A percentile compares a stretch with the other conserved stretches of the same genome.
phyloP scores from a whole-genome alignment of 92 coral and sea anemone genomes.

The Umimayanthus chanpuru region DNA sequence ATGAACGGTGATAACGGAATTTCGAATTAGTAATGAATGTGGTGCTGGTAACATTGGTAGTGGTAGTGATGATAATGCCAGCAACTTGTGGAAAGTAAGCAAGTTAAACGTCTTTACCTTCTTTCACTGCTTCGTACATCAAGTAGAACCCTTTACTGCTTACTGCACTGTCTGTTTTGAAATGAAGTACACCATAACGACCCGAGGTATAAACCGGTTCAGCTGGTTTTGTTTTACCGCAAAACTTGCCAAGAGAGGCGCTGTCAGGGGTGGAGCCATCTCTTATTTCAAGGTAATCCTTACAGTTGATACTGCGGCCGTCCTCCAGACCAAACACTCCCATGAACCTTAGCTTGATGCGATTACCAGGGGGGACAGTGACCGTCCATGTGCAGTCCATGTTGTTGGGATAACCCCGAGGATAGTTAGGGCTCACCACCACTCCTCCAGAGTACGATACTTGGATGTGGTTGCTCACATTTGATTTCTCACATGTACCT shows the following conservation, averaged over 20 bases:
- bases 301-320: neutral
- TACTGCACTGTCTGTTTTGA: neutral
- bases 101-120: neutral
- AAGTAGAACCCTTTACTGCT: neutral
- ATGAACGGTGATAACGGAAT: too few species aligned
- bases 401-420: neutral
- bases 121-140: slow-evolving; percentile 1
- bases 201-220: neutral
- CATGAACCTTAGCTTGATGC: neutral
- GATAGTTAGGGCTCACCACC: neutral
- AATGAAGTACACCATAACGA: neutral
- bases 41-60: too few species aligned
- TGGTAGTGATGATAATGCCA: too few species aligned
- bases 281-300: neutral
- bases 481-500: neutral
- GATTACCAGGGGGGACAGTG: neutral
- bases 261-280: neutral
- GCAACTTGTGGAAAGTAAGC: too few species aligned
- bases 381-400: neutral
- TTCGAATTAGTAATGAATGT: too few species aligned
- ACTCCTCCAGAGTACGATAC: neutral
- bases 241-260: neutral
- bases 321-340: neutral
- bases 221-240: neutral
- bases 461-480: neutral